Conservation (phyloP, 2,797 vertebrate species). For the Euthynnus affinis region DNA sequence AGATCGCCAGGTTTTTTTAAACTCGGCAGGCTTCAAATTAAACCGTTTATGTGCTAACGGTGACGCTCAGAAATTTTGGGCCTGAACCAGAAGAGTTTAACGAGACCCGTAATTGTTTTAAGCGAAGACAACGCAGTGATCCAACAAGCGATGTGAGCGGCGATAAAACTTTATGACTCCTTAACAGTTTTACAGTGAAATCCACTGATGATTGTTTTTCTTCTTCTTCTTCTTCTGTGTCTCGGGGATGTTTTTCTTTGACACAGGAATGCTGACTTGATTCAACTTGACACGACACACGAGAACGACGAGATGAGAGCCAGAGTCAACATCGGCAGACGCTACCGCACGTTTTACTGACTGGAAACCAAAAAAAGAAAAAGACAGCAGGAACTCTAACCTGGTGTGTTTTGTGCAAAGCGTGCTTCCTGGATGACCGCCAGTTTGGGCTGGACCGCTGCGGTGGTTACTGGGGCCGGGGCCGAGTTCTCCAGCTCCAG, state of each 20-base stretch:
- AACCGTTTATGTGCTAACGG: not conserved
- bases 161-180: not conserved
- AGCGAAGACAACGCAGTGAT: not conserved
- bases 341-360: no score
- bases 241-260: not conserved
- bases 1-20: not conserved
- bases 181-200: not conserved
- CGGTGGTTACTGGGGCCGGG: slow-evolving; percentile 55
- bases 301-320: no score
- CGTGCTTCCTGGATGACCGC: slow-evolving; percentile 96
- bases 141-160: not conserved
- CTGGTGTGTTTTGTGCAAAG: slow-evolving; percentile 95
- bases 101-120: not conserved
- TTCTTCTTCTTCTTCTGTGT: no score
- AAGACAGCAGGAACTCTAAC: slow-evolving; percentile 79
- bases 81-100: not conserved
- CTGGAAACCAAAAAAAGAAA: no score
- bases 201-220: not conserved
- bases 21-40: not conserved
- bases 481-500: slow-evolving; percentile 86
- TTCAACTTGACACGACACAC: not conserved
- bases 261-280: no score
- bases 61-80: not conserved
- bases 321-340: no score
- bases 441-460: slow-evolving; percentile 91